Evolutionary conservation across 2,888 invertebrate species (phyloP), one percentile per base, ranked within the genome.

Genomic region (Ophion obscuratus): DNA sequence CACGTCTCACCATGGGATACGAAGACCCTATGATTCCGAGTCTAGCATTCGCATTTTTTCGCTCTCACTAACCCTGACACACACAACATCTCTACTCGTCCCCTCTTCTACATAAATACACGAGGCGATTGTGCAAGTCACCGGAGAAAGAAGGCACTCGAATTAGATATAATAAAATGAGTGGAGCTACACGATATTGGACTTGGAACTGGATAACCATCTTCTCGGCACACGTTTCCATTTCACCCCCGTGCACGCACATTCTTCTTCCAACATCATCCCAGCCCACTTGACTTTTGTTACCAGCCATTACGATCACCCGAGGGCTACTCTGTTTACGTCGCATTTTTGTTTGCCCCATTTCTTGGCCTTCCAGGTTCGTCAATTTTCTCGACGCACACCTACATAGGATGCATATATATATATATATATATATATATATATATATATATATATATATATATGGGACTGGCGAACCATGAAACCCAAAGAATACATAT

Each of bases 241-340:
- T 68, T 75, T 73, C 36, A 27, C 17, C 17, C 66, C 76, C 20
- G 2, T 11, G 5, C 31, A 27, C 61, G 7, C 36, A 36, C 7
- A 76, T 66, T 66, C 61, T 79, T 74, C 66, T 82, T 64, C 31
- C 27, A 47, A 7, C 44, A 20, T n/a, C 31, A 62, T 44, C n/a
- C 24, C n/a, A 27, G 20, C 61, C 53, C 53, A 40, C 62, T 14
- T 53, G 20, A 68, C 68, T 47, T 70, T 61, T 66, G 47, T 36
- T 64, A 57, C 17, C 6, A 75, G 59, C 64, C 47, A 82, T 76
- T 68, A 79, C 66, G 76, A 83, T 83, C 66, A 67, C 76, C 79
- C 71, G 47, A 82, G 82, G 75, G 79, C 75, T 80, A 83, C 67
- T 83, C 80, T 76, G 79, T 75, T 85, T 66, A 79, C 79, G 82